A percentile compares a stretch with the other conserved stretches of the same genome.
Evolutionary conservation across 2,888 invertebrate species (phyloP).

Genomic region (Hydroisotoma schaefferi): DNA sequence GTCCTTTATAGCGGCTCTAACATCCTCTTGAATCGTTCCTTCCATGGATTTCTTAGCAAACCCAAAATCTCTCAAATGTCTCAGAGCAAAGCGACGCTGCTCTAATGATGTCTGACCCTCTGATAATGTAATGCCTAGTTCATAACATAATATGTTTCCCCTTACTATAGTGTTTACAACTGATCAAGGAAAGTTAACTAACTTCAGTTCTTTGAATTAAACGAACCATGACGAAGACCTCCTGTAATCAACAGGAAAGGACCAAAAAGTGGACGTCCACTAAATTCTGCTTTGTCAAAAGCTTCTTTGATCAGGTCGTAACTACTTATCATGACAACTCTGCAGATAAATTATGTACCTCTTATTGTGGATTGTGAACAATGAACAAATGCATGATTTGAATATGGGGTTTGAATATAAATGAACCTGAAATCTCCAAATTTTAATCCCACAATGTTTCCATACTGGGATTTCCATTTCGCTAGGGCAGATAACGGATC

Average conservation of each 20-base stretch:
- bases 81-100: slow-evolving; percentile 28
- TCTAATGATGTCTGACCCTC: slow-evolving; percentile 27
- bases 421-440: slow-evolving; percentile 18
- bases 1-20: slow-evolving; percentile 9
- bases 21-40: slow-evolving; percentile 27
- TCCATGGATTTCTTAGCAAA: slow-evolving; percentile 34
- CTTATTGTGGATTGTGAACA: too few species aligned
- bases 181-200: neutral
- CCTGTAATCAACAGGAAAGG: slow-evolving; percentile 13
- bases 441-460: slow-evolving; percentile 17
- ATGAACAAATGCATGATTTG: neutral
- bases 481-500: slow-evolving; percentile 4
- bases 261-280: slow-evolving; percentile 19
- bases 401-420: neutral
- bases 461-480: slow-evolving; percentile 24
- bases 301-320: slow-evolving; percentile 31
- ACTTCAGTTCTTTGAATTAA: neutral
- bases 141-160: too few species aligned
- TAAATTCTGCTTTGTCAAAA: slow-evolving; percentile 17
- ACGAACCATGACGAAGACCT: slow-evolving; percentile 16
- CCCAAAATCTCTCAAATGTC: slow-evolving; percentile 28
- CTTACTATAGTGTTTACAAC: too few species aligned
- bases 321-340: slow-evolving; percentile 20
- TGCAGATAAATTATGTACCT: too few species aligned
- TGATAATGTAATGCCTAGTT: slow-evolving; percentile 10